Evolutionary conservation across 2,797 vertebrate species (phyloP).

Genomic region (Gymnoscopelus braueri): DNA sequence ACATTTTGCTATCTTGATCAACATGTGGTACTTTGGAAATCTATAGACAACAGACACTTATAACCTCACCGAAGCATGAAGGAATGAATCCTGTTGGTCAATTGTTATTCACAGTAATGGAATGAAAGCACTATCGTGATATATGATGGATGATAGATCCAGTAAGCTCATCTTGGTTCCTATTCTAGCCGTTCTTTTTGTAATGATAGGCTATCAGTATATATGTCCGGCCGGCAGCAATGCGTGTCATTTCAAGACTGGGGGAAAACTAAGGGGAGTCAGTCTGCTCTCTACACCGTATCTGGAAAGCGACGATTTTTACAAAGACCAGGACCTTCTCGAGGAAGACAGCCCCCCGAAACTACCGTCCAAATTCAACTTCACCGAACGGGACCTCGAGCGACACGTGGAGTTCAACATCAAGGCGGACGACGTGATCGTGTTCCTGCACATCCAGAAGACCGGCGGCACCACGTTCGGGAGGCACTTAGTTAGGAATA

Average conservation of each 20-base stretch:
- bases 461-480: conserved; percentile 98
- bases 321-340: conserved; percentile 79
- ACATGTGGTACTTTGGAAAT: conserved; percentile 69
- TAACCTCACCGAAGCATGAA: conserved; percentile 46
- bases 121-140: conserved; percentile 75
- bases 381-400: conserved; percentile 88
- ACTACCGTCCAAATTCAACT: conserved; percentile 86
- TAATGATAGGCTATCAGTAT: conserved; percentile 95
- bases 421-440: conserved; percentile 93
- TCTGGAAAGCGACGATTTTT: conserved; percentile 78
- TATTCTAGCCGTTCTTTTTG: conserved; percentile 90
- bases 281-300: conserved; percentile 74
- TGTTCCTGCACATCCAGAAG: conserved; percentile 98
- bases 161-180: conserved; percentile 94
- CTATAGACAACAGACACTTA: conserved; percentile 28
- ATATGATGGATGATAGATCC: conserved; percentile 94
- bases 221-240: conserved; percentile 90
- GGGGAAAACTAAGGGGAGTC: conserved; percentile 75
- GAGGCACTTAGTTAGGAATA: conserved; percentile 95
- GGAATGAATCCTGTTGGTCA: conserved; percentile 53
- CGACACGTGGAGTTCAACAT: conserved; percentile 94
- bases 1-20: conserved; percentile 47
- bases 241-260: conserved; percentile 86
- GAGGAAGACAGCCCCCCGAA: conserved; percentile 80
- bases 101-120: conserved; percentile 74